These are phyloP conservation scores for Caenorhabditis sp. DNA, from an alignment of 2,888 invertebrate species.

Conservation along the genomic window DNA sequence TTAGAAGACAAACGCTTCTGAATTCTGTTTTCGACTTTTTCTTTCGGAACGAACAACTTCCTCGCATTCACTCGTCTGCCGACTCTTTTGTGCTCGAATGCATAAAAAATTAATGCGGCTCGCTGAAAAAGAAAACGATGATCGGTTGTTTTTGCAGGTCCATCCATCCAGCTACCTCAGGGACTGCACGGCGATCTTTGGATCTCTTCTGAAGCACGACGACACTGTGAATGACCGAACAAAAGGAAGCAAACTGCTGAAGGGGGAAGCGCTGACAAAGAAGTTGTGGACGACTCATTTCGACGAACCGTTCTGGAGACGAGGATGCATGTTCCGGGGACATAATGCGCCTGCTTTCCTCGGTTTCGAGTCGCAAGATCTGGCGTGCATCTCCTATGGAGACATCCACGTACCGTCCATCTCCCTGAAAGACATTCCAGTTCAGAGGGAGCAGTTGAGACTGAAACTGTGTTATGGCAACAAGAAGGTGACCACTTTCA, in stretches of 20 bases:
- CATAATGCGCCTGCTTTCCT: conserved; percentile 84
- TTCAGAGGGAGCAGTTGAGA: conserved; percentile 82
- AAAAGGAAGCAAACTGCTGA: conserved; percentile 84
- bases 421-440: conserved; percentile 81
- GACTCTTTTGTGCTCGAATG: too few species aligned
- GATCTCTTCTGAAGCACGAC: conserved; percentile 84
- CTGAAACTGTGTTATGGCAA: conserved; percentile 82
- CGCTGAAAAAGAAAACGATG: conserved; percentile 21
- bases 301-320: conserved; percentile 84
- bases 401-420: conserved; percentile 83
- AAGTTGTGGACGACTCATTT: conserved; percentile 84
- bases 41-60: too few species aligned
- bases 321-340: conserved; percentile 85
- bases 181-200: conserved; percentile 80
- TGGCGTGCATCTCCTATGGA: conserved; percentile 69
- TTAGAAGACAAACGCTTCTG: conserved; percentile 1
- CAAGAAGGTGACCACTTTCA: conserved; percentile 82
- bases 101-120: conserved; percentile 42
- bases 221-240: conserved; percentile 84
- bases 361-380: conserved; percentile 81
- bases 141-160: conserved; percentile 70
- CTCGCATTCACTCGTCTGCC: too few species aligned
- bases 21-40: background rate
- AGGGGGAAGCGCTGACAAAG: conserved; percentile 84
- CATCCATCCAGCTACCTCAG: conserved; percentile 79